Base-by-base conservation (phyloP, 2,113 vertebrate species). In the Rhipidura dahli region DNA sequence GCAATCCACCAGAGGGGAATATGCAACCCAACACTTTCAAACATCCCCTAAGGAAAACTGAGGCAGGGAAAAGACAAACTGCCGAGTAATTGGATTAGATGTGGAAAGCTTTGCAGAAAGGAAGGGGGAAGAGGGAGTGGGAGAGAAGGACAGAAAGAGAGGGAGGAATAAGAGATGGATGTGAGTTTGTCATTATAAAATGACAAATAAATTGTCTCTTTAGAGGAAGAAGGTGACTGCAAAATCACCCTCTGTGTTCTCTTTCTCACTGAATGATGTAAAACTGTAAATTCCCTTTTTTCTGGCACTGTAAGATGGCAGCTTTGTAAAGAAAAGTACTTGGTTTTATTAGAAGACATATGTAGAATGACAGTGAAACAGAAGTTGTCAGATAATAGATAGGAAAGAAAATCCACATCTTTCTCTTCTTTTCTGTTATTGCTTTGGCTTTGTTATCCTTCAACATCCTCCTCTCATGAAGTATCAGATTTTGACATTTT, bases 1-100 rank as follows among this genome's bases (percentile, higher is more conserved):
- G 89, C 96, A 86, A 51, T 40, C 53, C 66, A 85, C 83, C 88
- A 88, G 81, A 75, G 70, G 72, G 97, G 92, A 95, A 92, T 39
- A 10, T 3, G 27, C 59, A 73, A 89, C 20, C 12, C 72, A 70
- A 87, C 35, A 5, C 47, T 73, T 87, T 44, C 35, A 49, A 93
- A 69, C 1, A 5, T 54, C 80, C 76, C 92, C 47, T 15, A 40
- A 82, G 75, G 79, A 93, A 97, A 96, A 88, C 2, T 37, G 45
- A 94, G 49, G 66, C 35, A 22, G 11, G 81, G 57, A 80, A 51
- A 92, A 87, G 42, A 54, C n/a, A 89, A 92, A 83, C 22, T 80
- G 47, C 30, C 76, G 66, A 83, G 60, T 75, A 75, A 93, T 87
- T 87, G 95, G 61, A 83, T 65, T 81, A 53, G 72, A 78, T 79